Base-by-base conservation (phyloP, 1,140 invertebrate genomes). In the Neuroterus valhalla region DNA sequence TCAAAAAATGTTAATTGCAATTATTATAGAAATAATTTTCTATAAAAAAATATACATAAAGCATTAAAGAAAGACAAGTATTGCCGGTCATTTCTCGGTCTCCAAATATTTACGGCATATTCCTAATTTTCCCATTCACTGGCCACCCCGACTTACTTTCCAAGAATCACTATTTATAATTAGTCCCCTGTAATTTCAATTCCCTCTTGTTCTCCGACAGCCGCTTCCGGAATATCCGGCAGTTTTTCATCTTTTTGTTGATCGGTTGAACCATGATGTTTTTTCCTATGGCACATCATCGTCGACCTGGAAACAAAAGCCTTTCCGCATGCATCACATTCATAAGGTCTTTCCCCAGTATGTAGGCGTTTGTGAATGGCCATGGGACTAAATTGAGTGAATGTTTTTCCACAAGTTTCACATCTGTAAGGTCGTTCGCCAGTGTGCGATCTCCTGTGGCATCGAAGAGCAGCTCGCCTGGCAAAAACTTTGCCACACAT, bases 341-440 rank as follows among this genome's bases (percentile, higher is more conserved):
- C 91, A 82, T 96, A 96, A 0, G 96, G 96, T 68, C 94, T 91
- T 82, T 96, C 95, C 1, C 96, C 94, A 0, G 95, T 96, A 83
- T 96, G 95, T 23, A 92, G 77, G 50, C 92, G 86, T 78, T 92
- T 93, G 71, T 93, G 93, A 70, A 93, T 93, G 0, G 91, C 91
- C 91, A 93, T 92, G 2, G 92, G 92, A 45, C 92, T 92, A 73
- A 93, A 93, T 73, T 93, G 93, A 1, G 92, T 93, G 75, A 93
- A 93, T 2, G 91, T 92, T 87, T 93, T 92, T 0, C 91, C 92
- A 75, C 92, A 93, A 43, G 94, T 89, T 44, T 93, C 92, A 82
- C 93, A 93, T 72, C 87, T 89, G 69, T 85, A 95, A 85, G 90
- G 91, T 48, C 95, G 92, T 87, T 96, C 94, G 0, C 95, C 95